Evolutionary conservation across 2,797 vertebrate species (phyloP).

Genomic region (Esox masquinongy): DNA sequence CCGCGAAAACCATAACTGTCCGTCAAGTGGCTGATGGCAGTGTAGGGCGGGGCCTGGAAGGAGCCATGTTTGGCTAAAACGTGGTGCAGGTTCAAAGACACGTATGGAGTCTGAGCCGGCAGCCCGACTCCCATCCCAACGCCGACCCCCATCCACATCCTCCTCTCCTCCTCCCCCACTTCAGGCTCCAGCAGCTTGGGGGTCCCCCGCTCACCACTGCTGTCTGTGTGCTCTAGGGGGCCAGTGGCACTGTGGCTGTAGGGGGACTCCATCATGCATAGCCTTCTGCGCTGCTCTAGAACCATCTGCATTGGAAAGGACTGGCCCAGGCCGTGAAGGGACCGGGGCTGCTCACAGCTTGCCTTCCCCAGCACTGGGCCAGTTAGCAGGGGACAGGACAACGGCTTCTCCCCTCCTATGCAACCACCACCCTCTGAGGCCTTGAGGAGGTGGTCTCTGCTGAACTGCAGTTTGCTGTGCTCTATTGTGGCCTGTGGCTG

Average conservation of each 20-base stretch:
- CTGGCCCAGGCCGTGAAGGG: conserved; percentile 66
- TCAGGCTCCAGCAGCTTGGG: conserved; percentile 53
- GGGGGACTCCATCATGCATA: conserved; percentile 74
- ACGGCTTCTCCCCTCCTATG: conserved; percentile 44
- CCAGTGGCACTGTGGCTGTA: conserved; percentile 55
- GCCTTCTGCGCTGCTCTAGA: conserved; percentile 77
- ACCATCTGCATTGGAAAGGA: conserved; percentile 74
- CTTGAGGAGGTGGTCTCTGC: conserved; percentile 54
- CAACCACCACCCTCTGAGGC: conserved; percentile 45
- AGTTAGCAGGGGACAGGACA: conserved; percentile 59
- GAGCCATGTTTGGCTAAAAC: conserved; percentile 81
- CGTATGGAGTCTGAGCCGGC: conserved; percentile 76
- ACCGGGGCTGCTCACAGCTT: conserved; percentile 72
- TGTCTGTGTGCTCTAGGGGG: conserved; percentile 47
- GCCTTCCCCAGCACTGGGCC: conserved; percentile 69
- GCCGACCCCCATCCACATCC: conserved; percentile 42
- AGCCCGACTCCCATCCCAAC: conserved; percentile 34
- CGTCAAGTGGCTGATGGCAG: conserved; percentile 63
- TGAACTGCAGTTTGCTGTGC: conserved; percentile 66
- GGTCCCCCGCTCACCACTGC: conserved; percentile 44
- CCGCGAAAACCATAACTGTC: conserved; percentile 66
- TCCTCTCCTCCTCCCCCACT: conserved; percentile 59
- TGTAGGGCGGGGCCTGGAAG: conserved; percentile 68
- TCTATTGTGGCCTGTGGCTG: conserved; percentile 65
- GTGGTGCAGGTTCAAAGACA: conserved; percentile 86